These are phyloP conservation scores for Corvus moneduloides DNA, from an alignment of 2,113 vertebrate species.

Conservation along the genomic window DNA sequence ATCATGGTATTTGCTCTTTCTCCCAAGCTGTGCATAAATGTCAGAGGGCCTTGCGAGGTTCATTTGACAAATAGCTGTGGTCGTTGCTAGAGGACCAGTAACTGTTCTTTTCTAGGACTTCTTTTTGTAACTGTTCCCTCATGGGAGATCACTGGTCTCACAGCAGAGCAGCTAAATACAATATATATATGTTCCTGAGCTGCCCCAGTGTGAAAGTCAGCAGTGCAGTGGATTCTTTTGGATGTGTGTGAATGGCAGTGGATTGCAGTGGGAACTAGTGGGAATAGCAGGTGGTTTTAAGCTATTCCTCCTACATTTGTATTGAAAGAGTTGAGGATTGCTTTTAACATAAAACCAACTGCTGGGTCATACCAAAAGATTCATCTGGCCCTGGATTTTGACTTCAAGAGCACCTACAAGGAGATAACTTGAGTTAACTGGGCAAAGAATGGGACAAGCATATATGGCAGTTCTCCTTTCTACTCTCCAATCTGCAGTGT, in stretches of 20 bases:
- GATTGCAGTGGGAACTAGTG: background rate
- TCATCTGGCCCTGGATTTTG: background rate
- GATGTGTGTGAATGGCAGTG: background rate
- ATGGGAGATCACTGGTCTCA: background rate
- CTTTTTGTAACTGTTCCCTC: background rate
- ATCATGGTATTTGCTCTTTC: background rate
- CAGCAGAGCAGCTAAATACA: background rate
- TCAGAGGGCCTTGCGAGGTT: background rate
- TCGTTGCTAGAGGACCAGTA: background rate
- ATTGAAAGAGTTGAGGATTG: background rate
- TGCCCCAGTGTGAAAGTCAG: background rate
- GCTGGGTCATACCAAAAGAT: background rate
- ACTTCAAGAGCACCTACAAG: background rate
- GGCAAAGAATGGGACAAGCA: background rate
- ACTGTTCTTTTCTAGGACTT: background rate
- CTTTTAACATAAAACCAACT: background rate
- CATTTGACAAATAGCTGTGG: background rate
- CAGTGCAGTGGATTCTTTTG: rapidly evolving
- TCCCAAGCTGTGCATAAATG: background rate
- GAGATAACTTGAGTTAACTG: background rate
- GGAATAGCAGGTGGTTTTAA: background rate
- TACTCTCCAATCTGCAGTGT: background rate
- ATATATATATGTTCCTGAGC: background rate
- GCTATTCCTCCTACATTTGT: background rate
- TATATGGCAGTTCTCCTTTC: background rate